These are phyloP conservation scores for Quadroppia sp. DNA, from an alignment of 2,888 invertebrate species.

Conservation along the genomic window DNA sequence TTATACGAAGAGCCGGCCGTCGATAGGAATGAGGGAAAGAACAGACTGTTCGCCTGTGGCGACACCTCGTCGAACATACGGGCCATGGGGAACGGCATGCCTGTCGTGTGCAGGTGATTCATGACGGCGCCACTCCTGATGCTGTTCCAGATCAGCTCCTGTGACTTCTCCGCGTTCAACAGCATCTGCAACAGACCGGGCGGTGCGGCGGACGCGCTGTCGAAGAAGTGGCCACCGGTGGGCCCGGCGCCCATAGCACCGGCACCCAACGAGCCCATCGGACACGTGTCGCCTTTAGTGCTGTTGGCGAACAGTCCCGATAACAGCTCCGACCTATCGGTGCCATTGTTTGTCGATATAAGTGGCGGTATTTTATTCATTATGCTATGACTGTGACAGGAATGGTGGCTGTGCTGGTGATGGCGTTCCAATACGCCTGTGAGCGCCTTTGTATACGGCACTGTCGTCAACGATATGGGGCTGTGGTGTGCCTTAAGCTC, in stretches of 20 bases:
- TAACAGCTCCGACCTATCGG: not conserved
- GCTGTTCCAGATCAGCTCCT: conserved; percentile 48
- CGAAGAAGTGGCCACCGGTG: not conserved
- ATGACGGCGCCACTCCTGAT: conserved; percentile 45
- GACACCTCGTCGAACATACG: conserved; percentile 7
- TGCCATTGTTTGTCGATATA: not conserved
- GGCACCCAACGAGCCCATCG: not conserved
- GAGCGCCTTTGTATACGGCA: not conserved
- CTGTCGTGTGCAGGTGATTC: not conserved
- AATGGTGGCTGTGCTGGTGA: conserved; percentile 48
- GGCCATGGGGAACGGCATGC: conserved; percentile 5
- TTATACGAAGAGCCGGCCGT: not conserved
- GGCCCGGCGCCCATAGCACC: not conserved
- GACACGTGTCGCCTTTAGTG: not conserved
- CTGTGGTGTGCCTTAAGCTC: not conserved
- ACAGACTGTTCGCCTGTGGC: not conserved
- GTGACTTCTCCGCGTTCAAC: conserved; percentile 49
- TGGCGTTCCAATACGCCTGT: conserved; percentile 49
- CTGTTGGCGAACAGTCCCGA: not conserved
- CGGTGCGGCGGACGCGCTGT: conserved; percentile 41
- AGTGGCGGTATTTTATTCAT: conserved; percentile 20
- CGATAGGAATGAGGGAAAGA: conserved; percentile 1
- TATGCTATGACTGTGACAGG: not conserved
- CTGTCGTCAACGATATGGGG: not conserved
- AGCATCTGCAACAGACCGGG: conserved; percentile 49